These are phyloP conservation scores for Tyrophagus putrescentiae DNA, from an alignment of 1,140 invertebrate genomes.

Conservation along the genomic window DNA sequence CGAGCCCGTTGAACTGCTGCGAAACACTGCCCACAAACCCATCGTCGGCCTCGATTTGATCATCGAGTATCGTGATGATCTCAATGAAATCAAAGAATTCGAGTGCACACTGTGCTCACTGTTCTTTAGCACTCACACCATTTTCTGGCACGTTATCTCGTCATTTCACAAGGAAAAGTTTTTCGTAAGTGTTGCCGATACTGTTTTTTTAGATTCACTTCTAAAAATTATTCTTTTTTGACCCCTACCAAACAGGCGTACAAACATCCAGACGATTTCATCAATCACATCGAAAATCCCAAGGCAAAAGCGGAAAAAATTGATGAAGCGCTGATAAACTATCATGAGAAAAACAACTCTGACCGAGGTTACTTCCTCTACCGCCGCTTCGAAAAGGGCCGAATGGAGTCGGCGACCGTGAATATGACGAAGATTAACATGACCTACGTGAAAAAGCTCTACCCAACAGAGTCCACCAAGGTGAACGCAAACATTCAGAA, in stretches of 20 bases:
- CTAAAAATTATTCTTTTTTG: neutral
- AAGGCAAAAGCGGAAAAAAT: constrained; percentile 4
- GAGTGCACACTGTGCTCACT: neutral
- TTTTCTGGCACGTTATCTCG: constrained; percentile 13
- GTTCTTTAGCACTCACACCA: neutral
- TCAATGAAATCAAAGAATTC: neutral
- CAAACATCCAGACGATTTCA: neutral
- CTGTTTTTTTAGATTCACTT: neutral
- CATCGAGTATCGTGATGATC: neutral
- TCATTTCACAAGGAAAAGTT: constrained; percentile 2
- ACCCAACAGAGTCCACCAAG: neutral
- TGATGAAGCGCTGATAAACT: neutral
- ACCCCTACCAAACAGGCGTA: neutral
- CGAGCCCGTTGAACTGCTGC: neutral
- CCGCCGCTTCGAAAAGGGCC: neutral
- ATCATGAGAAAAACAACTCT: neutral
- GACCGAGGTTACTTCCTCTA: neutral
- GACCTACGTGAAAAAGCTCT: neutral
- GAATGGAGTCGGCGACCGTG: neutral
- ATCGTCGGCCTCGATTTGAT: constrained; percentile 4
- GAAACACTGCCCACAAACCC: neutral
- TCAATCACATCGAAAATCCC: neutral
- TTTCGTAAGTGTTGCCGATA: constrained; percentile 11
- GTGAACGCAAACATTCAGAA: neutral
- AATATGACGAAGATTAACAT: neutral